Conservation (phyloP, 2,797 vertebrate species). For the Arctocebus calabarensis region DNA sequence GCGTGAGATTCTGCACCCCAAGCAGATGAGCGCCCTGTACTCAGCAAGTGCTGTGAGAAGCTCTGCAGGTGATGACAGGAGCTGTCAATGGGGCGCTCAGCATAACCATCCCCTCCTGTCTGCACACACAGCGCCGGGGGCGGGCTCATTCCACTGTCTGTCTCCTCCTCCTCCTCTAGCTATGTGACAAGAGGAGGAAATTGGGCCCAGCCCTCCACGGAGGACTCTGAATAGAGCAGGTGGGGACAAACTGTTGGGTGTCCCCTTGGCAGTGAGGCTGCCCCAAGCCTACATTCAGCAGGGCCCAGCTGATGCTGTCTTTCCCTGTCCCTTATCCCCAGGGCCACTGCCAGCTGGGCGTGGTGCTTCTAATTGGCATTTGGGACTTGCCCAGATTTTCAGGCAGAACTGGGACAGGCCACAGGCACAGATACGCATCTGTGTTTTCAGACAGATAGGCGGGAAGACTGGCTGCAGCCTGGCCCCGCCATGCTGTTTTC, state of each 20-base stretch:
- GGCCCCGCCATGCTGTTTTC: not conserved
- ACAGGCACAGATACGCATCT: slow-evolving; percentile 14
- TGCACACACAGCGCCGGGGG: not conserved
- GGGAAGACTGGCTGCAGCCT: not conserved
- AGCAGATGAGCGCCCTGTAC: accelerated
- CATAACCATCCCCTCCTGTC: accelerated
- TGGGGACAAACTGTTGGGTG: accelerated
- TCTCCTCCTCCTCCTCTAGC: not conserved
- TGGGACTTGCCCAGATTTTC: not conserved
- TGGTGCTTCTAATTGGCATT: not conserved
- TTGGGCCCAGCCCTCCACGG: not conserved
- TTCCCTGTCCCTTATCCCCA: not conserved
- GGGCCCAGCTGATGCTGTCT: not conserved
- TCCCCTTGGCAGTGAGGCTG: accelerated
- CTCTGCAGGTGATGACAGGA: accelerated
- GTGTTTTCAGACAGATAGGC: slow-evolving; percentile 13
- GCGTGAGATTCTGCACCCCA: accelerated
- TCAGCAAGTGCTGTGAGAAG: not conserved
- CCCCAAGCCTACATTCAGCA: no score
- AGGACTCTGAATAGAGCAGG: not conserved
- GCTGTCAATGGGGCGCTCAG: accelerated
- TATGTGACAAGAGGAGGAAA: no score
- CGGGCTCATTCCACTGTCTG: accelerated
- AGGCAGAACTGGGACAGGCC: not conserved
- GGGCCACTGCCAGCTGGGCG: not conserved